Evolutionary conservation across 92 coral and sea anemone species (phyloP).

Genomic region (Plumapathes pennacea): DNA sequence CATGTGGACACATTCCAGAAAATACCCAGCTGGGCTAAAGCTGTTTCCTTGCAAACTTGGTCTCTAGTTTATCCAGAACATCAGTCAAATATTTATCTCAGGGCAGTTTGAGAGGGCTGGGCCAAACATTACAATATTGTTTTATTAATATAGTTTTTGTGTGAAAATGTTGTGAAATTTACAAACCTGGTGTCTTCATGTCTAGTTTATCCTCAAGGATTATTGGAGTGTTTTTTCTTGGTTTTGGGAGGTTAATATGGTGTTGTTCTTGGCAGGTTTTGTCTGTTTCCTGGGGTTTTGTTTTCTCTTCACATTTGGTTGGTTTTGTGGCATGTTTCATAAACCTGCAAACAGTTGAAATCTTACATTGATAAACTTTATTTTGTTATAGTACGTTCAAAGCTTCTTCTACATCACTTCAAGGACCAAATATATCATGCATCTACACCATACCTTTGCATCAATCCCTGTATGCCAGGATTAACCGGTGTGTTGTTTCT

Average conservation of each 20-base stretch:
- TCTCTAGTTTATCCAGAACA: too few species aligned
- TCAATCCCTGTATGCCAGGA: constrained; percentile 72
- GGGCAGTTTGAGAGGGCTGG: too few species aligned
- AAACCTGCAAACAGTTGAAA: constrained; percentile 29
- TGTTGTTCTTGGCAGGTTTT: constrained; percentile 6
- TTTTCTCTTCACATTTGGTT: constrained; percentile 17
- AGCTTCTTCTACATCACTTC: not conserved
- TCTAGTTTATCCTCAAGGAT: constrained; percentile 11
- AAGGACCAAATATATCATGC: too few species aligned
- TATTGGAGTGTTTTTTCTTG: not conserved
- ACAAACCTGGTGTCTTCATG: constrained; percentile 27
- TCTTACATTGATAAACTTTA: not conserved
- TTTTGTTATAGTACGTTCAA: not conserved
- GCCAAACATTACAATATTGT: too few species aligned
- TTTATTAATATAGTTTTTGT: too few species aligned
- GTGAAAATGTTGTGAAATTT: too few species aligned
- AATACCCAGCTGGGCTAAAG: too few species aligned
- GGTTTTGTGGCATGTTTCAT: constrained; percentile 61
- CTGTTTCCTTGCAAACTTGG: too few species aligned
- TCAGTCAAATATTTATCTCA: too few species aligned
- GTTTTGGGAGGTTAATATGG: too few species aligned
- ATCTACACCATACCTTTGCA: constrained; percentile 97
- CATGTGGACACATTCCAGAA: too few species aligned
- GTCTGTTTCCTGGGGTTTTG: constrained; percentile 15
- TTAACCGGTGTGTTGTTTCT: constrained; percentile 59